Conservation (phyloP, 2,113 vertebrate genomes). For the Elachura formosa region DNA sequence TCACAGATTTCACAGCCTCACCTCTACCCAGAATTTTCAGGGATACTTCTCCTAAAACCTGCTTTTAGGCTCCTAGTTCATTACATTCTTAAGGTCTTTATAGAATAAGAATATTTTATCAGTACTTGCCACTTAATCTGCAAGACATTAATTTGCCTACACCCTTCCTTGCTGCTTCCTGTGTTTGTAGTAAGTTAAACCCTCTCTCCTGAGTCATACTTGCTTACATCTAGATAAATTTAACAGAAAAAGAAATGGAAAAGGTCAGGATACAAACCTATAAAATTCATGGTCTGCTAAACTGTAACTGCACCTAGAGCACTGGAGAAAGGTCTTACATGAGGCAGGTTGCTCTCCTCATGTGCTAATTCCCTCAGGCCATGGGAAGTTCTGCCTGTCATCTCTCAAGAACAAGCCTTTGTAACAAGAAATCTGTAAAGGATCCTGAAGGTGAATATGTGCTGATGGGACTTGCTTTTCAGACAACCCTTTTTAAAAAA, state of each 20-base stretch:
- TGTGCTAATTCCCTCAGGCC: not conserved
- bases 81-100: not conserved
- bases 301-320: not conserved
- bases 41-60: not conserved
- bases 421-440: not conserved
- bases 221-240: not conserved
- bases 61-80: not conserved
- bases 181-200: not conserved
- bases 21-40: not conserved
- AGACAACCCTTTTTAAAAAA: not conserved
- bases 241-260: not conserved
- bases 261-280: not conserved
- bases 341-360: not conserved
- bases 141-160: not conserved
- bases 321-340: not conserved
- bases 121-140: not conserved
- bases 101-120: not conserved
- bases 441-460: not conserved
- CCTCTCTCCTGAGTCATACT: not conserved
- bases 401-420: not conserved
- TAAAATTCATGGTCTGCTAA: not conserved
- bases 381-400: not conserved
- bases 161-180: not conserved
- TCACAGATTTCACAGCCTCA: not conserved
- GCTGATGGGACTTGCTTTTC: not conserved